A percentile compares a stretch with the other conserved stretches of the same genome.
phyloP scores from a whole-genome alignment of 2,888 invertebrate species.

The Tetheella fluctuosa region DNA sequence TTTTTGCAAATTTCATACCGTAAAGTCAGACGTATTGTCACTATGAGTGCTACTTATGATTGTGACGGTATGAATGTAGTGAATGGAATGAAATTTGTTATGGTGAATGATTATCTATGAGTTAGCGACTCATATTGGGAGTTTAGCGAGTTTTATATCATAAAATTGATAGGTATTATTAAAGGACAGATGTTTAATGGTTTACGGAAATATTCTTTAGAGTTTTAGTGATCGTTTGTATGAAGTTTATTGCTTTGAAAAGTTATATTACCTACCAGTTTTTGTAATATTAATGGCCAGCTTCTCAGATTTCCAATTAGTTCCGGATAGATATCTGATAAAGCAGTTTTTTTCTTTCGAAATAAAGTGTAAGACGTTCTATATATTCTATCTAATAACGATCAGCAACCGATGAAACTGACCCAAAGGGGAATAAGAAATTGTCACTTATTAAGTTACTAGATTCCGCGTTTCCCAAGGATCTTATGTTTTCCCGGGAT shows the following conservation, averaged over 20 bases:
- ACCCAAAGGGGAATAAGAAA: too few species aligned
- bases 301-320: too few species aligned
- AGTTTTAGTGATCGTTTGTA: constrained; percentile 4
- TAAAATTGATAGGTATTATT: constrained; percentile 27
- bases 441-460: too few species aligned
- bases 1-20: constrained; percentile 23
- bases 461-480: too few species aligned
- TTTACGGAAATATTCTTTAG: neutral
- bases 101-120: constrained; percentile 66
- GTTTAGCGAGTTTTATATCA: constrained; percentile 39
- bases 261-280: neutral
- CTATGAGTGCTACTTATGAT: constrained; percentile 64
- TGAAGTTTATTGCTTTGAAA: neutral
- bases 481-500: too few species aligned
- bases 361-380: too few species aligned
- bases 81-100: constrained; percentile 66
- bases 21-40: constrained; percentile 66
- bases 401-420: too few species aligned
- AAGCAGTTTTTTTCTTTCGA: too few species aligned
- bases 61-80: constrained; percentile 35
- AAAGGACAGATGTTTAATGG: constrained; percentile 5
- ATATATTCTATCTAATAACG: too few species aligned
- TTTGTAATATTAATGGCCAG: too few species aligned
- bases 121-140: constrained; percentile 47
- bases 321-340: too few species aligned